These are phyloP conservation scores for Osedax frankpressi DNA, from an alignment of 2,888 invertebrate genomes.

Conservation along the genomic window DNA sequence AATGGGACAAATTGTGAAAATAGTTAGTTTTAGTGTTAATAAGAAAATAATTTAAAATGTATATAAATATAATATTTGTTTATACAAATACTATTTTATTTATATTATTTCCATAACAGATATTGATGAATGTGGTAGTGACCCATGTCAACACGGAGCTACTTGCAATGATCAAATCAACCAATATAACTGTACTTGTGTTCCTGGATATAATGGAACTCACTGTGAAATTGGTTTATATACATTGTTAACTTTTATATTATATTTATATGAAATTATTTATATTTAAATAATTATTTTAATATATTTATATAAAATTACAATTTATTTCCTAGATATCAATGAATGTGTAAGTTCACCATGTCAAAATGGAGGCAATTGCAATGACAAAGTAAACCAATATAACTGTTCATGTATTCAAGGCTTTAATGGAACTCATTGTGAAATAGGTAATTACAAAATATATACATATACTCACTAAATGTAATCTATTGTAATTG, in stretches of 20 bases:
- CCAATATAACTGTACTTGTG: not conserved
- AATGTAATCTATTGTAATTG: too few species aligned
- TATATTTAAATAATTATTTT: not conserved
- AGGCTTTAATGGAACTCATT: not conserved
- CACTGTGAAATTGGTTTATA: not conserved
- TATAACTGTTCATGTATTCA: not conserved
- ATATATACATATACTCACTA: too few species aligned
- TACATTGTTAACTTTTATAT: too few species aligned
- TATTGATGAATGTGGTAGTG: not conserved
- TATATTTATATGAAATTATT: not conserved
- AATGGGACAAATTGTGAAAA: not conserved
- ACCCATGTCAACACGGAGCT: not conserved
- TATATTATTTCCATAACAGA: not conserved
- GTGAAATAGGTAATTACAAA: not conserved
- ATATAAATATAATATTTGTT: too few species aligned
- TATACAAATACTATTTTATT: not conserved
- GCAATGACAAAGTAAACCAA: slow-evolving; percentile 3
- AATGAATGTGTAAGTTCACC: not conserved
- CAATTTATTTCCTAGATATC: not conserved
- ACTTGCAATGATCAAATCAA: not conserved
- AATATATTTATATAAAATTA: not conserved
- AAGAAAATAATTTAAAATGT: not conserved
- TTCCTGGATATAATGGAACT: not conserved
- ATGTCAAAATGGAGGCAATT: slow-evolving; percentile 3
- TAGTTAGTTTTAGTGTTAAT: not conserved